These are phyloP conservation scores for Girardinus metallicus DNA, from an alignment of 2,797 vertebrate genomes.

Conservation along the genomic window DNA sequence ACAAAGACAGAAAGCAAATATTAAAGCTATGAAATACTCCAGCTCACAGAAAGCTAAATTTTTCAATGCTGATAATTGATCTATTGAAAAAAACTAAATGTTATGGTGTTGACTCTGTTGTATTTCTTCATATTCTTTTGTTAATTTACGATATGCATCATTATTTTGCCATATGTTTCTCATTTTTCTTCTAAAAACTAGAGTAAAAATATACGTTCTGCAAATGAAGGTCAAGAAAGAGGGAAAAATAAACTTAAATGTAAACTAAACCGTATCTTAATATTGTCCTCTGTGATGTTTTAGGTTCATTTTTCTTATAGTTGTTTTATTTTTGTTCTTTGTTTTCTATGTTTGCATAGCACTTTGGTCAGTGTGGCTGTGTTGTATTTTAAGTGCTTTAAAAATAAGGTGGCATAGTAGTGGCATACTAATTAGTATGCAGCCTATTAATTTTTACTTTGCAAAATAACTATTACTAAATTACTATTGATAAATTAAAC, in stretches of 20 bases:
- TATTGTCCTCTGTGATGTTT: no score
- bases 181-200: background rate
- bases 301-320: no score
- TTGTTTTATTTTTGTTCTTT: no score
- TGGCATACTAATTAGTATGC: background rate
- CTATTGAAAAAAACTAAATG: background rate
- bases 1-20: slow-evolving; percentile 1
- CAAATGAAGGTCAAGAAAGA: background rate
- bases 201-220: background rate
- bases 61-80: background rate
- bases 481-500: background rate
- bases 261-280: background rate
- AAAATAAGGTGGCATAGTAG: no score
- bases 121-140: background rate
- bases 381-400: no score
- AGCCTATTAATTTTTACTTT: background rate
- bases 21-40: background rate
- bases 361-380: no score
- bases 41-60: background rate
- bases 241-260: background rate
- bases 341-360: no score
- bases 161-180: background rate
- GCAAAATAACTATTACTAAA: background rate
- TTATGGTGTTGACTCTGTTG: background rate
- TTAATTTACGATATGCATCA: background rate